Evolutionary conservation across 2,888 invertebrate genomes (phyloP).

Genomic region (Shargacucullia verbasci): DNA sequence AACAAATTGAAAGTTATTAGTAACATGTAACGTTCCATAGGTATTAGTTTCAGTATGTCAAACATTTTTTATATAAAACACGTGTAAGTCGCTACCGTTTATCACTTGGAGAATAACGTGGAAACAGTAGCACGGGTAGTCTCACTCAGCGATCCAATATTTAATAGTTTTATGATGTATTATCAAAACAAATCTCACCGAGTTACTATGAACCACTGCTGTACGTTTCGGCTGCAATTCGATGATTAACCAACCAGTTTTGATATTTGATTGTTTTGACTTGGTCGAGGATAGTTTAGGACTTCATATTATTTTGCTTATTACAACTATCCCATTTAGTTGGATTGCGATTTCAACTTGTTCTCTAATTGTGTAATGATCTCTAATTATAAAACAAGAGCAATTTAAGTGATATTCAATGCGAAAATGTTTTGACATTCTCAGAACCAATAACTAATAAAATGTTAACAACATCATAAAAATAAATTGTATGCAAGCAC

Average conservation of each 20-base stretch:
- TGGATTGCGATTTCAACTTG: background rate
- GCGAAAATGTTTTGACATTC: constrained; percentile 18
- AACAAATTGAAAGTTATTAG: constrained; percentile 45
- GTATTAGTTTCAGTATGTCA: constrained; percentile 32
- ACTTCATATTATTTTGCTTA: background rate
- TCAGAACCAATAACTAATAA: constrained; percentile 7
- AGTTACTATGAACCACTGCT: constrained; percentile 84
- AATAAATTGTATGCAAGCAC: constrained; percentile 23
- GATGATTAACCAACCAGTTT: constrained; percentile 64
- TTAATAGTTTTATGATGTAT: constrained; percentile 90
- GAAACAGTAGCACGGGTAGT: constrained; percentile 85
- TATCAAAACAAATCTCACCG: constrained; percentile 88
- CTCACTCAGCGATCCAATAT: constrained; percentile 89
- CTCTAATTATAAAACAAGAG: constrained; percentile 1
- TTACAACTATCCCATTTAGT: background rate
- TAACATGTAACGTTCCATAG: constrained; percentile 19
- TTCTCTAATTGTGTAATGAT: background rate
- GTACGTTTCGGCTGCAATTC: constrained; percentile 82
- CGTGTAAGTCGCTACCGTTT: constrained; percentile 63
- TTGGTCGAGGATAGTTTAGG: constrained; percentile 1
- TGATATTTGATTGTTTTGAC: constrained; percentile 70
- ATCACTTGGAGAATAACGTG: constrained; percentile 71
- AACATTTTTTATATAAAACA: constrained; percentile 44
- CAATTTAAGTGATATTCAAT: constrained; percentile 3
- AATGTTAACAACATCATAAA: constrained; percentile 41